Base-by-base conservation (phyloP, 1,140 invertebrate species). In the Hormaphis cornu region DNA sequence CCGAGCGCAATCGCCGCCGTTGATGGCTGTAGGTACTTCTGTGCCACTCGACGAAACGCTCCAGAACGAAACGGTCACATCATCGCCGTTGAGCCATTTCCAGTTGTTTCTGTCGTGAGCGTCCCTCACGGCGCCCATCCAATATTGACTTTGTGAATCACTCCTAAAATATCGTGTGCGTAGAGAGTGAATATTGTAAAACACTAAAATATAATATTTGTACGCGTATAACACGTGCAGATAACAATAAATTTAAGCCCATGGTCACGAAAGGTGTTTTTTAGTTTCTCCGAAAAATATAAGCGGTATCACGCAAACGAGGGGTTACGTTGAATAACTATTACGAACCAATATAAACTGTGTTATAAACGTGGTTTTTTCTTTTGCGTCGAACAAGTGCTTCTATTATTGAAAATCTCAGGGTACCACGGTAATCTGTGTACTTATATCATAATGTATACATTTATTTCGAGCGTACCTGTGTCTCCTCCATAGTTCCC, bases 11-110 rank as follows among this genome's bases (percentile, higher is more conserved):
- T 91, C 89, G 59, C 92, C 89, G 69, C 85, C 85, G 1, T 35
- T 50, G 24, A 66, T n/a, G 10, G 42, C n/a, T 46, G 40, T 35
- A 3, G 54, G n/a, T n/a, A n/a, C 6, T 35, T 48, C 61, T 9
- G 61, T 22, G 30, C 28, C 18, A 6, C 86, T 88, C 6, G 89
- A 88, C 0, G 90, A 90, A 40, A 89, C 79, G 79, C 91, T 94
- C 93, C 93, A 96, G 77, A 96, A 96, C 0, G 90, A 93, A 1
- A 95, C 87, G 0, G 89, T 88, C 14, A 95, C 87, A 78, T 94
- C 90, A 50, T 90, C 87, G 0, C 91, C 91, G 73, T 86, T 91
- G 20, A 89, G 81, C 93, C 93, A 95, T 75, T 91, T 90, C 93
- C 93, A 96, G 73, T 89, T 88, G 70, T 84, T 86, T 6, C 83